Percentiles rank a stretch among this genome's conserved stretches.
Evolutionary conservation across 2,113 vertebrate genomes (phyloP).

Genomic region (Petrocephalus zakoni): DNA sequence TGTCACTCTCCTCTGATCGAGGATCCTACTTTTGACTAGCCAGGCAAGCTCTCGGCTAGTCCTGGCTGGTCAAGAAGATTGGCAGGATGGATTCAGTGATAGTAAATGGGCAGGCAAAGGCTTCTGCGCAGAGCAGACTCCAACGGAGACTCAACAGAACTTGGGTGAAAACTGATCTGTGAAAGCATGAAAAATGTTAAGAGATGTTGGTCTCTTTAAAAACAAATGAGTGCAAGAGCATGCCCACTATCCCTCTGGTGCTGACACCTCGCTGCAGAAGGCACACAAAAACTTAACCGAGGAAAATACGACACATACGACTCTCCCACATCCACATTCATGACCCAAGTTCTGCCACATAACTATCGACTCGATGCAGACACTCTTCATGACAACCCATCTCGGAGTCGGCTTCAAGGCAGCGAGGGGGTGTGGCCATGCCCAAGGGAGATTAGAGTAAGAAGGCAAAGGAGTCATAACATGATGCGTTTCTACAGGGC

Average conservation of each 20-base stretch:
- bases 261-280: background rate
- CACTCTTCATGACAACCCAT: conserved; percentile 16
- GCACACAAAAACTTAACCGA: background rate
- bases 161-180: background rate
- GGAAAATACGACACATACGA: background rate
- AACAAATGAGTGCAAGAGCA: background rate
- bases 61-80: background rate
- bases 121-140: background rate
- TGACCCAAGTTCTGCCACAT: background rate
- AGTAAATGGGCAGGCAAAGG: background rate
- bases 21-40: background rate
- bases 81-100: background rate
- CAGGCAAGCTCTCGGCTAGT: background rate
- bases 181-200: background rate
- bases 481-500: conserved; percentile 53
- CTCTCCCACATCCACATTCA: background rate
- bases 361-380: conserved; percentile 46
- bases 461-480: conserved; percentile 64
- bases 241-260: background rate
- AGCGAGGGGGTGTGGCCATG: conserved; percentile 51
- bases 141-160: background rate
- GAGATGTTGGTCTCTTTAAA: background rate
- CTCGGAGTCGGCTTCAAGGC: conserved; percentile 62
- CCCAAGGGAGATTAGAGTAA: conserved; percentile 64
- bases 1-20: background rate